Percentiles rank a stretch among this genome's conserved stretches.
phyloP scores from a whole-genome alignment of 2,797 vertebrate genomes.

The Mus caroli region DNA sequence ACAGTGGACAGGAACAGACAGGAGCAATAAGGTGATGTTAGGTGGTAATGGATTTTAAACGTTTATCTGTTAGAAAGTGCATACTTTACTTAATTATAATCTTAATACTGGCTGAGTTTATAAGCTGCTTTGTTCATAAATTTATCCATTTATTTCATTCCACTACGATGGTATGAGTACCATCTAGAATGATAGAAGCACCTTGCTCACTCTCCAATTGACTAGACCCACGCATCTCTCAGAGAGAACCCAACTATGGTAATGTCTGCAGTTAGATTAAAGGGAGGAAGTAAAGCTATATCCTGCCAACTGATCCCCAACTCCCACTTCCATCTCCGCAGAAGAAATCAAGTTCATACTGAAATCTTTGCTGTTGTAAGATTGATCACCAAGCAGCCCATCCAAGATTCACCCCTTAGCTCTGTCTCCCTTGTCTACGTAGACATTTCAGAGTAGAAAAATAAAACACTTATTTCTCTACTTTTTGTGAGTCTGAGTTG shows the following conservation, averaged over 20 bases:
- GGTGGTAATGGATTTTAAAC: not conserved
- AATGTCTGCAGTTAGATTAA: slow-evolving; percentile 10
- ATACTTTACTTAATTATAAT: slow-evolving; percentile 6
- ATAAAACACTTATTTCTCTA: slow-evolving; percentile 33
- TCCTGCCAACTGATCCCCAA: slow-evolving; percentile 5
- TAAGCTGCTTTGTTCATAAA: not conserved
- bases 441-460: not conserved
- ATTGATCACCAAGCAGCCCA: not conserved
- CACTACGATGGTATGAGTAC: not conserved
- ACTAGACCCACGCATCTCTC: not conserved
- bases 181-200: not conserved
- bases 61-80: not conserved
- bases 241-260: not conserved
- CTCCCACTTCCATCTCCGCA: not conserved
- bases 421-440: not conserved
- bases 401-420: not conserved
- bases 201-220: not conserved
- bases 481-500: not conserved
- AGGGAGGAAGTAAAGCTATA: not conserved
- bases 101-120: slow-evolving; percentile 19
- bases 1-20: not conserved
- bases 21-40: not conserved
- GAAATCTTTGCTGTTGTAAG: not conserved
- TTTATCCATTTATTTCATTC: not conserved
- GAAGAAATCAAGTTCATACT: not conserved